Base-by-base conservation (phyloP, 2,797 vertebrate genomes). In the Nannoperca australis region DNA sequence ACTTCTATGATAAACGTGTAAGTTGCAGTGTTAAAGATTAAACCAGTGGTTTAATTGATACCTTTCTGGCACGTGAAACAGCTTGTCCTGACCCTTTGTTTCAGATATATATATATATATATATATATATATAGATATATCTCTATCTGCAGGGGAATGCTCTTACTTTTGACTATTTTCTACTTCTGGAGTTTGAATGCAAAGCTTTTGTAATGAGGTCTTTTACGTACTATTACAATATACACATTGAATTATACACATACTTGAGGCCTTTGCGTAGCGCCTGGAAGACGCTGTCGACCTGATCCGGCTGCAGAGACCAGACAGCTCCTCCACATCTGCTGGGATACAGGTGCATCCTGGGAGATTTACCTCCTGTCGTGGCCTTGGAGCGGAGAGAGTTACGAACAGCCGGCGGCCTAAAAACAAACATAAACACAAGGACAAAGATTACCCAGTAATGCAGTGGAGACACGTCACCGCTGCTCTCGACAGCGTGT, bases 191-290 rank as follows among this genome's bases (percentile, higher is more conserved):
- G 5, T 47, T 47, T 47, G 9, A 49, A 49, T 49, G 18, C 8
- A n/a, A 20, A 8, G 4, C 18, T 58, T 58, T 36, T 36, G 58
- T 22, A 60, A 60, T 42, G 8, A 1, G 40, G 8, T 42, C 10
- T 10, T 44, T 61, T 24, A 49, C 3, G 17, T 18, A 32, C 11
- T 36, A 64, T 64, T 22, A 55, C 18, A 55, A 18, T 55, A 55
- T 7, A 15, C 24, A 30, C 8, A n/a, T n/a, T n/a, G n/a, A n/a
- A n/a, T n/a, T n/a, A 10, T 38, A 38, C 4, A 36, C 84, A 2
- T 82, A 91, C 98, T 96, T 97, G 68, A 99, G 95, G 83, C 98
- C 98, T 92, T 95, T 97, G 79, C 97, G 95, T 83, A 99, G 92
- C 1, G 96, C 97, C 79, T 96, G 96, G 80, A 97, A 99, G 88